These are phyloP conservation scores for Perca flavescens DNA, from an alignment of 2,113 vertebrate genomes.

Conservation along the genomic window DNA sequence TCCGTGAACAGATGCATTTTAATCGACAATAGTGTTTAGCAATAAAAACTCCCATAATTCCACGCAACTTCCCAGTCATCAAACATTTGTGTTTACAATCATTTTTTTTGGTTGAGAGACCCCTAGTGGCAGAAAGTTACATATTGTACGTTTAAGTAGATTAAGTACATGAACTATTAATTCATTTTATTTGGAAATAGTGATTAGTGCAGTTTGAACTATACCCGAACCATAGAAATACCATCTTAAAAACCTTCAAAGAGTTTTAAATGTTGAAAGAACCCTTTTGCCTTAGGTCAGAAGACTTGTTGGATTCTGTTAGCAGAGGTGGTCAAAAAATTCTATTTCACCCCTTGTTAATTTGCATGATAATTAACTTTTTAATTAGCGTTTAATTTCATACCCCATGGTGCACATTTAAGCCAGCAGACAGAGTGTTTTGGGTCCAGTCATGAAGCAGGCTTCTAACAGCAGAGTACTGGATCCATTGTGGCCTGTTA, in stretches of 20 bases:
- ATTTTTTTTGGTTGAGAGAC: too few species aligned
- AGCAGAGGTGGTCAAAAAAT: conserved; percentile 10
- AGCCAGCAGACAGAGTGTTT: conserved; percentile 5
- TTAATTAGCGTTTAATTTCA: conserved; percentile 21
- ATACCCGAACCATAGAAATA: not conserved
- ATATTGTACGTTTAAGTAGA: not conserved
- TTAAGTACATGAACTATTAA: too few species aligned
- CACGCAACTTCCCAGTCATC: too few species aligned
- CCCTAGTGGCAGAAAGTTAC: too few species aligned
- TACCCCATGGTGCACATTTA: conserved; percentile 4
- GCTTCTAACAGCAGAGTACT: not conserved
- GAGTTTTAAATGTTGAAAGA: not conserved
- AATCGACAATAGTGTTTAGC: too few species aligned
- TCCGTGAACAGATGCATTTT: too few species aligned
- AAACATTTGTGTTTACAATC: too few species aligned
- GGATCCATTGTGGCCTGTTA: conserved; percentile 10
- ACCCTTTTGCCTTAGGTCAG: not conserved
- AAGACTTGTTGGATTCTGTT: conserved; percentile 9
- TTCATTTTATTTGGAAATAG: too few species aligned
- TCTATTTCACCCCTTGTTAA: conserved; percentile 9
- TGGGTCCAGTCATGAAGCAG: not conserved
- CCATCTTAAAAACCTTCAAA: not conserved
- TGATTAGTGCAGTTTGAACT: not conserved
- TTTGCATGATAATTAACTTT: conserved; percentile 11
- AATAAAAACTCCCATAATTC: too few species aligned